These are phyloP conservation scores for Tragelaphus strepsiceros DNA, from an alignment of 2,113 vertebrate species.

Conservation along the genomic window DNA sequence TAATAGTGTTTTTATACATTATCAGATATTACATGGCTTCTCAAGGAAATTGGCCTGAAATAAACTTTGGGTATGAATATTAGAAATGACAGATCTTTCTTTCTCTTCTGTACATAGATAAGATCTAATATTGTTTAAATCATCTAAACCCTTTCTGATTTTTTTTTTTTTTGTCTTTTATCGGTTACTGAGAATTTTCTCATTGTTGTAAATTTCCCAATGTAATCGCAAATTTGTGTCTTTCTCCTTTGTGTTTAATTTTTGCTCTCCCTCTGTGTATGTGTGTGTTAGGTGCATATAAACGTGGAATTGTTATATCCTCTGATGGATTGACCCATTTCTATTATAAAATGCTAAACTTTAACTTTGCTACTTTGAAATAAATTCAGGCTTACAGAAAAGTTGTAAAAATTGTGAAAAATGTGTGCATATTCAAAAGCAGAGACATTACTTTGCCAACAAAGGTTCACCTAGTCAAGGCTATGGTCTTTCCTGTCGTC, in stretches of 20 bases:
- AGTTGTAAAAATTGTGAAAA: not conserved
- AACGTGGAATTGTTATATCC: not conserved
- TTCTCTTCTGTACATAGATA: not conserved
- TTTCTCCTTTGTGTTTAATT: not conserved
- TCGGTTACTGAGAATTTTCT: not conserved
- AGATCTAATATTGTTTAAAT: not conserved
- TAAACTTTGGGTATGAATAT: not conserved
- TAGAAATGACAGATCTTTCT: not conserved
- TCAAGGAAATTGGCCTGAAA: not conserved
- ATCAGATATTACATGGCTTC: not conserved
- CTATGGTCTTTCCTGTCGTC: too few species aligned
- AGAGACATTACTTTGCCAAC: too few species aligned
- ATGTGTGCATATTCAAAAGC: not conserved
- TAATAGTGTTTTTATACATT: not conserved
- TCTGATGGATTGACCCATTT: not conserved
- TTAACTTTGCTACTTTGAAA: conserved; percentile 5
- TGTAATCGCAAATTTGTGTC: not conserved
- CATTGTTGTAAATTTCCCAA: not conserved
- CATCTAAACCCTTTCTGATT: not conserved
- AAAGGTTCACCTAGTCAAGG: too few species aligned
- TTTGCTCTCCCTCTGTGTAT: not conserved
- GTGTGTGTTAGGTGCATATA: not conserved
- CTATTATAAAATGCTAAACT: not conserved
- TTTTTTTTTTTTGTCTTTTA: not conserved
- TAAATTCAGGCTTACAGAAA: not conserved